Base-by-base conservation (phyloP, 1,140 invertebrate species). In the Ceratosolen solmsi region DNA sequence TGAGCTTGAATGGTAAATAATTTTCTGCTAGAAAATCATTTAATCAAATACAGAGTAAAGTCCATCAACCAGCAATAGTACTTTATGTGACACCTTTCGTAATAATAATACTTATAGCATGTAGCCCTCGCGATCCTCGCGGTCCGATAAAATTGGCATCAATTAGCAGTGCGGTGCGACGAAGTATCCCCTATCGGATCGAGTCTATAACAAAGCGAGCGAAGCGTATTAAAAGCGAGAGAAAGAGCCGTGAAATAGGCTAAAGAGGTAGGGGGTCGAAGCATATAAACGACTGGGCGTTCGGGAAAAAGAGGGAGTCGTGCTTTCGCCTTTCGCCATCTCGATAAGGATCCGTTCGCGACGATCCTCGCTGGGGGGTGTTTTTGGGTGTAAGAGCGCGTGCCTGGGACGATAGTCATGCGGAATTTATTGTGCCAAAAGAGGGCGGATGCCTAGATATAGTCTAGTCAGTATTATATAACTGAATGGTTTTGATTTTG, bases 341-440 rank as follows among this genome's bases (percentile, higher is more conserved):
- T 56, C 74, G 82, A 83, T 80, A 83, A 83, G 82, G 41, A 83
- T 83, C 72, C 51, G 56, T 25, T 4, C 25, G 9, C 17, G 71
- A n/a, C n/a, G 78, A 71, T 33, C 36, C 56, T 41, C 11, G 36
- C 38, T 5, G 77, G 41, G 58, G n/a, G n/a, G n/a, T n/a, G n/a
- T 51, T 49, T 68, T 71, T 49, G 41, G 4, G 41, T 13, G 25
- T 11, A 11, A 46, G 9, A 25, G 41, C n/a, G 51, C 25, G 27
- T 56, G 72, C 46, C 22, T 30, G 7, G 30, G 54, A 4, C 30
- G 54, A 75, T 58, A 75, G 51, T 22, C 49, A 33, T 3, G 71
- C 20, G 54, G 51, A 74, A 74, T 74, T 74, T 74, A 74, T 56
- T 58, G 51, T 58, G 70, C 41, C 25, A 49, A 49, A 49, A 72